These are phyloP conservation scores for Helogale parvula DNA, from an alignment of 2,113 vertebrate species.

Conservation along the genomic window DNA sequence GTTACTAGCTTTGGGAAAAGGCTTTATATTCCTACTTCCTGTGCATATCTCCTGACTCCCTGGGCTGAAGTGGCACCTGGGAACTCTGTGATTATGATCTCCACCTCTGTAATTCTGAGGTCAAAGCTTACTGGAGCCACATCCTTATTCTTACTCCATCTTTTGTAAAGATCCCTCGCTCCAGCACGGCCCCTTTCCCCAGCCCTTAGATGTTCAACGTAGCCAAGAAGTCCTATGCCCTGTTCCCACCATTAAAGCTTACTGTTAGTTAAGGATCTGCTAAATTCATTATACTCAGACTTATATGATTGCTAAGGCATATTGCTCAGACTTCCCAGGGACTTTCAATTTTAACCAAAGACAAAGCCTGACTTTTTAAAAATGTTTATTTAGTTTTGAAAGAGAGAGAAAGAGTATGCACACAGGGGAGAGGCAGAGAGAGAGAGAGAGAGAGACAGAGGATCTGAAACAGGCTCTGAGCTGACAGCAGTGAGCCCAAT, in stretches of 20 bases:
- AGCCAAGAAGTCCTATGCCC: neutral
- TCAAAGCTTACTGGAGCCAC: neutral
- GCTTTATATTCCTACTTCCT: neutral
- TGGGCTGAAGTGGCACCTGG: neutral
- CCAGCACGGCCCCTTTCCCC: neutral
- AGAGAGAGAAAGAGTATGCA: too few species aligned
- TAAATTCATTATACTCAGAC: neutral
- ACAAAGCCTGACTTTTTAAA: neutral
- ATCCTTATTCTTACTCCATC: neutral
- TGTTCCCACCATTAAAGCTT: neutral
- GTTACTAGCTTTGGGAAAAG: neutral
- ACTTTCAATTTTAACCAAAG: constrained; percentile 3
- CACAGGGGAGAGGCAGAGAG: too few species aligned
- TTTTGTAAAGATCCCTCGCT: neutral
- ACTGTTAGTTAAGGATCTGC: neutral
- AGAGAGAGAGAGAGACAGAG: too few species aligned
- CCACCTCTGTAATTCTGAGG: neutral
- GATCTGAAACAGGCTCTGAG: too few species aligned
- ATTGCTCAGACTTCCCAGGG: neutral
- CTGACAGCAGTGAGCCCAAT: too few species aligned
- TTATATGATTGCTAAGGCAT: neutral
- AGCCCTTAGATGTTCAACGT: neutral
- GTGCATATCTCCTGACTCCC: neutral
- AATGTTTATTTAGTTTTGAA: too few species aligned
- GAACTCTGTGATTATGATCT: neutral